A percentile compares a stretch with the other conserved stretches of the same genome.
Conservation (phyloP, 2,113 vertebrate genomes). For the Pituophis catenifer region DNA sequence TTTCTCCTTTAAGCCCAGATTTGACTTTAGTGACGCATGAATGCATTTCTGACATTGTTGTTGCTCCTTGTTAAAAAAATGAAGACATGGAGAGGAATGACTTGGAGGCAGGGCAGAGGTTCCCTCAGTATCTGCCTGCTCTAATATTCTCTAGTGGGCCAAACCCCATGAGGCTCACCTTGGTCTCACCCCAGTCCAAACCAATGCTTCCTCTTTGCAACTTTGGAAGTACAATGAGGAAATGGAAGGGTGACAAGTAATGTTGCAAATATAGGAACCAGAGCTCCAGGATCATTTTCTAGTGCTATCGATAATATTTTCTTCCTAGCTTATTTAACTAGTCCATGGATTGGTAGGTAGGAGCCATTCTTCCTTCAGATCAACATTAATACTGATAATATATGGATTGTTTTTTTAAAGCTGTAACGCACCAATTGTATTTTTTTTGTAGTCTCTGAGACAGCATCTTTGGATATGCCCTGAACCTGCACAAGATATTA, state of each 20-base stretch:
- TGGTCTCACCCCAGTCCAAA: neutral
- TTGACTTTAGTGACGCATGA: neutral
- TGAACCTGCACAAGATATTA: neutral
- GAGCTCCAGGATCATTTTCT: neutral
- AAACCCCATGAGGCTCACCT: neutral
- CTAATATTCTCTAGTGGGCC: neutral
- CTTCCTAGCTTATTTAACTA: neutral
- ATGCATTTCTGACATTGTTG: neutral
- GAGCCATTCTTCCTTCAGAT: neutral
- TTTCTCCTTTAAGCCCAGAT: neutral
- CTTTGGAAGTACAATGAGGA: neutral
- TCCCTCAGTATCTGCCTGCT: neutral
- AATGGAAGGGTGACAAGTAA: neutral
- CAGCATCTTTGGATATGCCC: neutral
- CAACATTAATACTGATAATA: neutral
- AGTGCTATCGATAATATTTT: neutral
- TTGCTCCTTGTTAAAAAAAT: neutral
- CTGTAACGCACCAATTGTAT: neutral
- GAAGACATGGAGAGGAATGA: neutral
- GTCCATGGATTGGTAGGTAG: neutral
- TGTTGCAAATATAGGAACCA: neutral
- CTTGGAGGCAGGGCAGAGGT: neutral
- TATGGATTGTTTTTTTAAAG: neutral
- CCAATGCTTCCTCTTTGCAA: neutral
- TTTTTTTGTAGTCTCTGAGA: neutral